These are phyloP conservation scores for Poeciliopsis retropinna DNA, from an alignment of 2,113 vertebrate species.

Conservation along the genomic window DNA sequence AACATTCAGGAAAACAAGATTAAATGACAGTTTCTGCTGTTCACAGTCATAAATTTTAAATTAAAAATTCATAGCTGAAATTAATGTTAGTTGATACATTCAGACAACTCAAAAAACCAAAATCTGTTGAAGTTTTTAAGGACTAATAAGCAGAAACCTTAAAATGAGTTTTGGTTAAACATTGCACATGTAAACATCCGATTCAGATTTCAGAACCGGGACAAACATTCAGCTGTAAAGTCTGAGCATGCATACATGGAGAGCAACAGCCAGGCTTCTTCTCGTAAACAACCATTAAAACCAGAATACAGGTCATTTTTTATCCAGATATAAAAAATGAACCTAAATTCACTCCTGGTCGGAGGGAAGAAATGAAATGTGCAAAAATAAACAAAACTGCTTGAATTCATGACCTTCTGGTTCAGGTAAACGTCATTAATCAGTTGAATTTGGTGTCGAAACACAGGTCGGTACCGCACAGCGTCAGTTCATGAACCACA, in stretches of 20 bases:
- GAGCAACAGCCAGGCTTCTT: neutral
- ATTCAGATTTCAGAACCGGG: no score
- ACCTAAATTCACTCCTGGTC: neutral
- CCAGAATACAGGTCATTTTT: neutral
- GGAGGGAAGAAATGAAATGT: neutral
- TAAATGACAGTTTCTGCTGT: neutral
- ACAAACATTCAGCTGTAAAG: no score
- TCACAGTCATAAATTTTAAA: neutral
- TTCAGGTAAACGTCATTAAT: neutral
- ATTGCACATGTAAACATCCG: no score
- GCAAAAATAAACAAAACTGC: slow-evolving; percentile 16
- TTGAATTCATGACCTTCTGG: neutral
- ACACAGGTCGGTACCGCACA: neutral
- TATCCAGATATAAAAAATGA: neutral
- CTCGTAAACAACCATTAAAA: neutral
- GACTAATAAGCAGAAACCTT: neutral
- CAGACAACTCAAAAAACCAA: neutral
- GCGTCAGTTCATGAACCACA: neutral
- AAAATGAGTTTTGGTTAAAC: no score
- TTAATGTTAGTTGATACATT: neutral
- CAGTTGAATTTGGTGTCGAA: neutral
- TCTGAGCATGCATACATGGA: neutral
- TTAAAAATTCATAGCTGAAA: neutral
- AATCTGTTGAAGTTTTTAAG: neutral
- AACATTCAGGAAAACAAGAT: neutral